Evolutionary conservation across 2,888 invertebrate species (phyloP), one percentile per base, ranked within the genome.

Genomic region (Lysandra bellargus): DNA sequence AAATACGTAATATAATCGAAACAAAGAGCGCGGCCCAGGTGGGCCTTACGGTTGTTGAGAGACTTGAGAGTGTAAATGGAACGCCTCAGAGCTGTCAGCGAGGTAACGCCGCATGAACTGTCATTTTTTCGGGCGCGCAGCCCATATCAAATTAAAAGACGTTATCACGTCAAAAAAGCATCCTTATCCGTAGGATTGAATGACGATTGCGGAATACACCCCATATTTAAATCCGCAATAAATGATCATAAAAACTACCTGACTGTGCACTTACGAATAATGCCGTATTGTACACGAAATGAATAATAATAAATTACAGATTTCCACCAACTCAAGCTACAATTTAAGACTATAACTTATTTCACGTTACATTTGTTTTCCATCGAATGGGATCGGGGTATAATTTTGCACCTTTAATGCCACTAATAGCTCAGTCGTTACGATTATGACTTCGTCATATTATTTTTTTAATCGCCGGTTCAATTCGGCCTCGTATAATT

Each of bases 341-440:
- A 79, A 79, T 79, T 79, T 79, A 74, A 74, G 57, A 74, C 74
- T 79, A 74, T 74, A 79, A 79, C 78, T 76, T 79, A 77, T 69
- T 80, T 64, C 60, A 75, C 75, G 79, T 78, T 79, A 61, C 77
- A 60, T 80, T 80, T 60, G 79, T 82, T 81, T 82, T 79, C 81
- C 73, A 79, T 77, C 80, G 79, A 76, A 79, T 78, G 73, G 78
- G 69, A 81, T 80, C 74, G 78, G 80, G 82, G 81, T 84, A 83
- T 85, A 83, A 85, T 85, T 85, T 85, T 84, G 83, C 83, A 83
- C 82, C 81, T 83, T 82, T 82, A 84, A 84, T 82, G 83, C 82
- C 78, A 80, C 74, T 85, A 84, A 84, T 84, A 80, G 82, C 80
- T 82, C 83, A 83, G 82, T 84, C 82, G 81, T 82, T 81, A 82